These are phyloP conservation scores for Fopius arisanus DNA, from an alignment of 1,140 invertebrate species.

Conservation along the genomic window DNA sequence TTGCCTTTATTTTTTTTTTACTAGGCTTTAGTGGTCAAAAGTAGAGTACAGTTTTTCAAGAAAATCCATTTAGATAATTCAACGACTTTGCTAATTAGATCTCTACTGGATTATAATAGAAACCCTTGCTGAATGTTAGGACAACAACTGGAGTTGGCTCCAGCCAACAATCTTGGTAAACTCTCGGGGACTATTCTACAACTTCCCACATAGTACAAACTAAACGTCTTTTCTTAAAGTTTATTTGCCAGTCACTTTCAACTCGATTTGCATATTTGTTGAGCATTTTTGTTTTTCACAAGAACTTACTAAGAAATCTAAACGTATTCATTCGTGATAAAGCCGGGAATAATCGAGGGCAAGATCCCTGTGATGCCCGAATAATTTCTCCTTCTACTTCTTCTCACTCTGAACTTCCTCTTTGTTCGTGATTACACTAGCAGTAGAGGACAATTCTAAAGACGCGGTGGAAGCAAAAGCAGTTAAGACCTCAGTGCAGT, in stretches of 20 bases:
- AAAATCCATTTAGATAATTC: conserved; percentile 60
- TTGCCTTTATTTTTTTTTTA: background rate
- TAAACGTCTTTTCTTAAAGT: background rate
- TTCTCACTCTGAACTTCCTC: background rate
- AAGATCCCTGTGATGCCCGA: background rate
- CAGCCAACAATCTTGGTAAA: conserved; percentile 10
- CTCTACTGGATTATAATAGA: conserved; percentile 50
- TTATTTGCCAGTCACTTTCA: background rate
- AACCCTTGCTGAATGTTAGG: background rate
- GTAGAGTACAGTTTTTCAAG: background rate
- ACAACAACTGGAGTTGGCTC: conserved; percentile 7
- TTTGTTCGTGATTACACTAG: background rate
- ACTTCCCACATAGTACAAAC: background rate
- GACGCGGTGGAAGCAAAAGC: background rate
- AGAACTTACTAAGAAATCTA: background rate
- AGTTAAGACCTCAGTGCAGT: conserved; percentile 6
- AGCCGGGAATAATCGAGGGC: background rate
- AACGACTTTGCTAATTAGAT: conserved; percentile 62
- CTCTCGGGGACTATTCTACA: background rate
- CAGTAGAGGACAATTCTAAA: background rate
- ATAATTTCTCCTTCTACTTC: background rate
- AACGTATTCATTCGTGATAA: background rate
- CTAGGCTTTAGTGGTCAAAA: background rate
- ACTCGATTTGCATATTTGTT: conserved; percentile 13
- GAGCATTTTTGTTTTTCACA: background rate